Base-by-base conservation (phyloP, 2,113 vertebrate species). In the Empidonax traillii region DNA sequence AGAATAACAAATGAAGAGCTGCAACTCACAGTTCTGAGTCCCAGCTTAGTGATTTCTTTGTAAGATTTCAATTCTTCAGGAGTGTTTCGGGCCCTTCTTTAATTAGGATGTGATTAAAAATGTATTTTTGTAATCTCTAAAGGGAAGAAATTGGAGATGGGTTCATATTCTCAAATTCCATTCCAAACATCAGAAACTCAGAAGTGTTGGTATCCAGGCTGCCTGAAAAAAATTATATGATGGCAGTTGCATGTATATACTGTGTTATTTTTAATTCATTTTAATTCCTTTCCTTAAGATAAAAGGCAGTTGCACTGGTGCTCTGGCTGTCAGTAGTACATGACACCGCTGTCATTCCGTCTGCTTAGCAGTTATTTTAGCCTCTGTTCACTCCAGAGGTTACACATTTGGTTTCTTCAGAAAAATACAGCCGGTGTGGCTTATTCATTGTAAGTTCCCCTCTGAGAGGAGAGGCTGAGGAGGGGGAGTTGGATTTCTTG, bases 41-140 rank as follows among this genome's bases (percentile, higher is more conserved):
- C 46, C 55, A 47, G 46, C 63, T 77, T 90, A 86, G 83, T 71
- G 59, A 86, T 92, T 92, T 86, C 75, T 94, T 92, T 21, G 3
- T 63, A 59, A 92, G n/a, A 14, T 90, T 86, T 93, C 75, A 71
- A 12, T 90, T 80, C 80, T 95, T 92, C 72, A 77, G 14, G 72
- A 81, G 43, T 47, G 14, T 92, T 94, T 77, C 59, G 51, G 68
- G 30, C 68, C 41, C 56, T 88, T 72, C 68, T 94, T 63, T 95
- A 90, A 85, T 93, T 89, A 95, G 65, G 52, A 33, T 55, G 59
- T 76, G 72, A 90, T 94, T 92, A 94, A 96, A 95, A 92, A 94
- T 96, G 58, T 74, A 71, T 86, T 90, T 80, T 65, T 86, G 14
- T 79, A 31, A 52, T 86, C 94, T 92, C 72, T 73, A 74, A 95